Conservation (phyloP, 35 echinoderm and acorn worm species). For the Acanthaster planci region DNA sequence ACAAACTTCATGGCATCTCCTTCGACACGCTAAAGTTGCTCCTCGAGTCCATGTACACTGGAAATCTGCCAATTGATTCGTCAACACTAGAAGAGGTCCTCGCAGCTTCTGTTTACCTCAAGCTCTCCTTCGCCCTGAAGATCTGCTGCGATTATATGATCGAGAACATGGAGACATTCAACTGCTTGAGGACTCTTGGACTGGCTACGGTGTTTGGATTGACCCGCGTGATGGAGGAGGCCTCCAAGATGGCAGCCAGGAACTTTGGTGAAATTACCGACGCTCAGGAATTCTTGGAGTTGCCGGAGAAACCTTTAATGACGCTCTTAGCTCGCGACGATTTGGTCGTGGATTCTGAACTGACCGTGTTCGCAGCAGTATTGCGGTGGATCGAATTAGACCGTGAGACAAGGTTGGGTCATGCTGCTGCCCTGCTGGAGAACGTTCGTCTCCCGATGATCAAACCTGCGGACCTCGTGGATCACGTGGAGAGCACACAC, state of each 20-base stretch:
- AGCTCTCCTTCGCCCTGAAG: slow-evolving; percentile 63
- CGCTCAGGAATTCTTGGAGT: slow-evolving; percentile 63
- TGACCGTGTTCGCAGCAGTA: slow-evolving; percentile 73
- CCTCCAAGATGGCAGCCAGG: slow-evolving; percentile 53
- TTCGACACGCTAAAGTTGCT: slow-evolving; percentile 68
- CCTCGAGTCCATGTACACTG: slow-evolving; percentile 90
- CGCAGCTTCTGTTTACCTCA: slow-evolving; percentile 72
- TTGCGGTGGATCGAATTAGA: slow-evolving; percentile 77
- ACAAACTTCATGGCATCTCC: slow-evolving; percentile 80
- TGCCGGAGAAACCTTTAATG: slow-evolving; percentile 56
- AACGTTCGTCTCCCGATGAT: slow-evolving; percentile 93
- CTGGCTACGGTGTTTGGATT: slow-evolving; percentile 70
- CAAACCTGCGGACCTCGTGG: slow-evolving; percentile 73
- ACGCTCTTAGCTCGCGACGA: slow-evolving; percentile 67
- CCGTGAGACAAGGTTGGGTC: slow-evolving; percentile 10
- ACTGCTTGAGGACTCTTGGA: slow-evolving; percentile 71
- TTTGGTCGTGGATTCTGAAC: slow-evolving; percentile 71
- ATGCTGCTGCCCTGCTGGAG: slow-evolving; percentile 49
- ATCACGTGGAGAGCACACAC: slow-evolving; percentile 82
- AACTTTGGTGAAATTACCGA: slow-evolving; percentile 62
- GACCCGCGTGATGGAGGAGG: slow-evolving; percentile 60
- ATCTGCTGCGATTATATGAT: slow-evolving; percentile 69
- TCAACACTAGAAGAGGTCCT: slow-evolving; percentile 72
- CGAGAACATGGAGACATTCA: slow-evolving; percentile 51
- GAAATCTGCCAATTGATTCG: slow-evolving; percentile 61